Evolutionary conservation across 2,888 invertebrate species (phyloP).

Genomic region (Ophion obscuratus): DNA sequence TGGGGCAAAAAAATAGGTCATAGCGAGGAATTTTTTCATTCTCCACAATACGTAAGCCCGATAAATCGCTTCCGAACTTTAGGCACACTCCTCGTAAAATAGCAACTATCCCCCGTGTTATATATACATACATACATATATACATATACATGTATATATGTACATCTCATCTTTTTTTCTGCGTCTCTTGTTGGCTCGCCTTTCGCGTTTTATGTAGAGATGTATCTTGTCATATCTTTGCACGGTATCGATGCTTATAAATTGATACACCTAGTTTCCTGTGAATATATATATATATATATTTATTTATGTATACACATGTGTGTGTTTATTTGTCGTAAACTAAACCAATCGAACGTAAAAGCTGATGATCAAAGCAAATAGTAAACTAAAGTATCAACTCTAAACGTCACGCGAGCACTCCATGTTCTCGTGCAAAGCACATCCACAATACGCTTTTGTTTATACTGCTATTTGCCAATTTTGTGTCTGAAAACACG

Average conservation of each 20-base stretch:
- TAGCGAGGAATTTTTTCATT: neutral
- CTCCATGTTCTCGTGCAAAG: neutral
- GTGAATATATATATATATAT: neutral
- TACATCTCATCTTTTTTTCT: slow-evolving; percentile 4
- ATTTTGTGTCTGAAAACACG: neutral
- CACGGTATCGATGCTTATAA: neutral
- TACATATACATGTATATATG: too few relatives aligned
- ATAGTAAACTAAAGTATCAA: slow-evolving; percentile 14
- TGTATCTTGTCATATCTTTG: neutral
- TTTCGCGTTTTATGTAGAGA: neutral
- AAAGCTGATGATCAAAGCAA: slow-evolving; percentile 42
- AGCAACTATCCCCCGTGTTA: slow-evolving; percentile 4
- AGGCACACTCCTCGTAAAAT: slow-evolving; percentile 45
- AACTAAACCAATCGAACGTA: slow-evolving; percentile 42
- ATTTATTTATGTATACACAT: slow-evolving; percentile 21
- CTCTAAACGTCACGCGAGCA: neutral
- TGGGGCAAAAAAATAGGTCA: neutral
- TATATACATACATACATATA: too few relatives aligned
- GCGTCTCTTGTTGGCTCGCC: slow-evolving; percentile 2
- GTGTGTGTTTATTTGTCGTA: slow-evolving; percentile 1
- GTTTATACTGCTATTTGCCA: neutral
- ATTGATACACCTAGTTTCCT: neutral
- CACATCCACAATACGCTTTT: neutral
- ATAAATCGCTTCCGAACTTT: slow-evolving; percentile 8
- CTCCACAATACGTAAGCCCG: neutral